Percentiles rank a stretch among this genome's conserved stretches.
Conservation (phyloP, 2,113 vertebrate genomes). For the Corvus cornix region DNA sequence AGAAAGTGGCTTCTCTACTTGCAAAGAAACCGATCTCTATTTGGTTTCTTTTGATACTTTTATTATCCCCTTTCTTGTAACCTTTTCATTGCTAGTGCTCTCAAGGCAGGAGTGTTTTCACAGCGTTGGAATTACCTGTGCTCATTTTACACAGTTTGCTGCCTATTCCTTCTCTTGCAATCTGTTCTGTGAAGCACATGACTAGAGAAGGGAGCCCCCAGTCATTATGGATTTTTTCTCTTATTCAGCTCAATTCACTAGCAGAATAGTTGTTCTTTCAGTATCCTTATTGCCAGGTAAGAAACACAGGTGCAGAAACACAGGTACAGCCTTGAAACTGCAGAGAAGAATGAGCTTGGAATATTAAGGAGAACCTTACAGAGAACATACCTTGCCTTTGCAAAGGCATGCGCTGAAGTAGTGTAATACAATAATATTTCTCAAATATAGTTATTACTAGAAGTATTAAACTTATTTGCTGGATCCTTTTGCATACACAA, state of each 20-base stretch:
- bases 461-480: neutral
- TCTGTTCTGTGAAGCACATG: slow-evolving; percentile 6
- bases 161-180: slow-evolving; percentile 39
- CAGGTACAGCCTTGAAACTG: neutral
- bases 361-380: neutral
- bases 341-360: neutral
- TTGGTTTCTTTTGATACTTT: slow-evolving; percentile 55
- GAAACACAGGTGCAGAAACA: neutral
- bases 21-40: slow-evolving; percentile 52
- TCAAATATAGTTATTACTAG: neutral
- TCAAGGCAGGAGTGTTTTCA: slow-evolving; percentile 45
- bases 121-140: slow-evolving; percentile 32
- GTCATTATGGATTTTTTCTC: slow-evolving; percentile 13
- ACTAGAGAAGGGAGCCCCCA: neutral
- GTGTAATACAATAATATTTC: neutral
- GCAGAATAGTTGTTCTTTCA: neutral
- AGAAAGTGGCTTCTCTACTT: slow-evolving; percentile 50
- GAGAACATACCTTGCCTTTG: neutral
- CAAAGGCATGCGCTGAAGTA: neutral
- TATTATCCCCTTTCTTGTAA: slow-evolving; percentile 56
- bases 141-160: slow-evolving; percentile 53
- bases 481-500: slow-evolving; percentile 2
- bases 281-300: neutral
- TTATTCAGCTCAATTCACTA: neutral
- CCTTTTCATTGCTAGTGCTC: slow-evolving; percentile 50